Evolutionary conservation across 2,888 invertebrate genomes (phyloP).

Genomic region (Erynnis tages): DNA sequence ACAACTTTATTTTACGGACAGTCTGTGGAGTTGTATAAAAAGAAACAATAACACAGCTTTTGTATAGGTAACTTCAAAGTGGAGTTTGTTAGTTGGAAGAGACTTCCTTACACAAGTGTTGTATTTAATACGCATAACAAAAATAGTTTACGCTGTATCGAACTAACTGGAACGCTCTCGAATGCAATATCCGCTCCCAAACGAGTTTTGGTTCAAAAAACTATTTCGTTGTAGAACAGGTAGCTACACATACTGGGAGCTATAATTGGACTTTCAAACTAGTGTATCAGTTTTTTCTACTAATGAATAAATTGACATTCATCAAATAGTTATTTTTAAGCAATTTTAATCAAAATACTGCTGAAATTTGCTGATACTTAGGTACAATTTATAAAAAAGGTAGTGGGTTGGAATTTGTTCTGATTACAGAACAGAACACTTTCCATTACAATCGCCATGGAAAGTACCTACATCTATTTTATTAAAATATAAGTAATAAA

Average conservation of each 20-base stretch:
- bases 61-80: constrained; percentile 9
- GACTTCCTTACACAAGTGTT: constrained; percentile 36
- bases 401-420: too few species aligned
- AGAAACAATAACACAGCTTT: constrained; percentile 5
- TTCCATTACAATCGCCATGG: too few species aligned
- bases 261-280: constrained; percentile 36
- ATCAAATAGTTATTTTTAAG: too few species aligned
- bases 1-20: too few species aligned
- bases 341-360: too few species aligned
- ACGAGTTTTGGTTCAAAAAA: constrained; percentile 78
- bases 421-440: too few species aligned
- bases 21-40: too few species aligned
- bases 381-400: too few species aligned
- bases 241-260: constrained; percentile 42
- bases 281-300: constrained; percentile 14
- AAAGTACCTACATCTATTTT: too few species aligned
- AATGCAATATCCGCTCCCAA: constrained; percentile 80
- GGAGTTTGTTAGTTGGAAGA: constrained; percentile 16
- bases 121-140: constrained; percentile 40
- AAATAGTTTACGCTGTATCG: constrained; percentile 66
- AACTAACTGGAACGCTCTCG: constrained; percentile 68
- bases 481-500: too few species aligned
- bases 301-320: neutral
- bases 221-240: constrained; percentile 67
- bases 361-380: too few species aligned